These are phyloP conservation scores for Leistus spinibarbis DNA, from an alignment of 2,888 invertebrate genomes.

Conservation along the genomic window DNA sequence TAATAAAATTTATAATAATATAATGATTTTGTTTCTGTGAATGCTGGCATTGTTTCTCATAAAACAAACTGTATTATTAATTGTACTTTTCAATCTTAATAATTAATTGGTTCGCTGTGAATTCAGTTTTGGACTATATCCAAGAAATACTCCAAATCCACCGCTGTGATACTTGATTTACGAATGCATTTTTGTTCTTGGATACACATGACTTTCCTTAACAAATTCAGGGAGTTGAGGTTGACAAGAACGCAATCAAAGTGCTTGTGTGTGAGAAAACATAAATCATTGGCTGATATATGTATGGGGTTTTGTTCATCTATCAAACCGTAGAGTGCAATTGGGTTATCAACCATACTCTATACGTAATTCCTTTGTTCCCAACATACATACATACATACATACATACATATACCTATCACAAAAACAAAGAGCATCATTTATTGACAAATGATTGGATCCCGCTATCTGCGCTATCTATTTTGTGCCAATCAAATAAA, in stretches of 20 bases:
- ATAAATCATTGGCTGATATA: not conserved
- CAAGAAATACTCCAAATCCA: no score
- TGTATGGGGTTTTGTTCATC: not conserved
- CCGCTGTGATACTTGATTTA: no score
- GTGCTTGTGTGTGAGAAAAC: not conserved
- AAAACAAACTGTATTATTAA: no score
- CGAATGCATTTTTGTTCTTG: no score
- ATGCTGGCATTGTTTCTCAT: no score
- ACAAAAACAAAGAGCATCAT: not conserved
- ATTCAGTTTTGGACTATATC: no score
- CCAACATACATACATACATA: not conserved
- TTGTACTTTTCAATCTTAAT: no score
- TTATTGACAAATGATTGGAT: not conserved
- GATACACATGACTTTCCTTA: no score
- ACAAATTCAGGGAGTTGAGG: no score
- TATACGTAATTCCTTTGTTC: not conserved
- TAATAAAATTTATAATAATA: no score
- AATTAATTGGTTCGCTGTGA: no score
- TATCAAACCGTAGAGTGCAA: not conserved
- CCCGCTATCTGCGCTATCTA: not conserved
- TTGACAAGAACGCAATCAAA: not conserved
- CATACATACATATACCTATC: not conserved
- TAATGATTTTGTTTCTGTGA: no score
- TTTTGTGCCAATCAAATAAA: not conserved
- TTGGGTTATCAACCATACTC: not conserved